Base-by-base conservation (phyloP, 2,113 vertebrate genomes). In the Hippocampus zosterae region DNA sequence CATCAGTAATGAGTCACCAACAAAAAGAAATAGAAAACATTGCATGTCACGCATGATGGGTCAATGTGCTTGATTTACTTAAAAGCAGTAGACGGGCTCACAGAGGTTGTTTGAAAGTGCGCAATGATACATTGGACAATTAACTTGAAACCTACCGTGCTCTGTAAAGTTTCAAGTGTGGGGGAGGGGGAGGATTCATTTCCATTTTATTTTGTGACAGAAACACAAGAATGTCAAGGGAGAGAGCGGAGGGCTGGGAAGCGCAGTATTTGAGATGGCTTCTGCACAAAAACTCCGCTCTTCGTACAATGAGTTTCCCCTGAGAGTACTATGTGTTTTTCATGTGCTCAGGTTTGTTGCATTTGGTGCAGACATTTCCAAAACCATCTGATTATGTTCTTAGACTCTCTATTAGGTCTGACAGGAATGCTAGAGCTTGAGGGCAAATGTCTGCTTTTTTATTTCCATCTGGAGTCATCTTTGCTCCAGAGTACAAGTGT, bases 361-460 rank as follows among this genome's bases (percentile, higher is more conserved):
- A 25, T 44, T 42, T 63, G 37, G 23, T 15, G 19, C 40, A 65
- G 41, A 46, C 63, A 48, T 46, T 65, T 65, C 41, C 15, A 18
- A 65, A 42, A 44, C 63, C 63, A 29, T 55, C 68, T 75, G 63
- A 57, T 76, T 52, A 61, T 65, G 5, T 23, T 69, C 23, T 53
- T 21, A 50, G 16, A 21, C 61, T 72, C 59, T 67, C 29, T 68
- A 64, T 62, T 68, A 27, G 76, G 70, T 21, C 67, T 78, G 33
- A 65, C 41, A 44, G 70, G 72, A 79, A 79, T 75, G 75, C 50
- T 72, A 41, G 40, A 21, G 60, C 69, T 74, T 9, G 25, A 59
- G 78, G 62, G 59, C 37, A 71, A 77, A 65, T 9, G 59, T 72
- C 62, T 40, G 13, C 50, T 76, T 76, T 74, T 62, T 3, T 37